These are phyloP conservation scores for Takifugu ocellatus DNA, from an alignment of 2,797 vertebrate species.

Conservation along the genomic window DNA sequence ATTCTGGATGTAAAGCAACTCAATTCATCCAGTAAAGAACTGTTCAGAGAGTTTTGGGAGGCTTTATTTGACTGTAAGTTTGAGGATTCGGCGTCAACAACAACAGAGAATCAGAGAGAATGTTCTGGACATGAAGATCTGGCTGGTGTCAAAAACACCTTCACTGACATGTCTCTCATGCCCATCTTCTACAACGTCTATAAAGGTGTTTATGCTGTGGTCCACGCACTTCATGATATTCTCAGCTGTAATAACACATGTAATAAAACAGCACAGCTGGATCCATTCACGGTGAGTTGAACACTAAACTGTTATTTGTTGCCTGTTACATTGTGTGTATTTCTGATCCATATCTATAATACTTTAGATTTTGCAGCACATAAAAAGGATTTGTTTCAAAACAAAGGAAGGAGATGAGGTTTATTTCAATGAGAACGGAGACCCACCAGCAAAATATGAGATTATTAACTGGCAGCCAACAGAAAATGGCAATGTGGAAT, in stretches of 20 bases:
- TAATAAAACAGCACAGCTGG: conserved; percentile 4
- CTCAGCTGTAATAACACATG: conserved; percentile 72
- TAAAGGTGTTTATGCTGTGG: conserved; percentile 80
- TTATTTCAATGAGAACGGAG: conserved; percentile 77
- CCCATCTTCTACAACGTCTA: conserved; percentile 82
- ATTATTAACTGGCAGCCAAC: conserved; percentile 76
- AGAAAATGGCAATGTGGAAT: conserved; percentile 56
- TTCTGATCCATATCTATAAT: conserved; percentile 29
- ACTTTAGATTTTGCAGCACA: conserved; percentile 68
- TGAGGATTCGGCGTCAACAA: conserved; percentile 54
- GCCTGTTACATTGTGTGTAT: no score
- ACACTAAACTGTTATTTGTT: no score
- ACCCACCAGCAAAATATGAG: conserved; percentile 79
- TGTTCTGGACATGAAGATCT: conserved; percentile 66
- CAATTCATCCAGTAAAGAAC: conserved; percentile 45
- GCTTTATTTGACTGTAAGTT: conserved; percentile 54
- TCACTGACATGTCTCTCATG: conserved; percentile 76
- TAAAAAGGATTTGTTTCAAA: conserved; percentile 75
- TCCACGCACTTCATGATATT: conserved; percentile 73
- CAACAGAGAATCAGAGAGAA: conserved; percentile 13
- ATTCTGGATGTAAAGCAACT: conserved; percentile 61
- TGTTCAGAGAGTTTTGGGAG: conserved; percentile 69
- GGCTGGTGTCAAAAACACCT: conserved; percentile 59
- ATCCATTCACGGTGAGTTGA: conserved; percentile 37
- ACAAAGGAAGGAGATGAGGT: conserved; percentile 66